These are phyloP conservation scores for Myotis yumanensis DNA, from an alignment of 2,113 vertebrate species.

Conservation along the genomic window DNA sequence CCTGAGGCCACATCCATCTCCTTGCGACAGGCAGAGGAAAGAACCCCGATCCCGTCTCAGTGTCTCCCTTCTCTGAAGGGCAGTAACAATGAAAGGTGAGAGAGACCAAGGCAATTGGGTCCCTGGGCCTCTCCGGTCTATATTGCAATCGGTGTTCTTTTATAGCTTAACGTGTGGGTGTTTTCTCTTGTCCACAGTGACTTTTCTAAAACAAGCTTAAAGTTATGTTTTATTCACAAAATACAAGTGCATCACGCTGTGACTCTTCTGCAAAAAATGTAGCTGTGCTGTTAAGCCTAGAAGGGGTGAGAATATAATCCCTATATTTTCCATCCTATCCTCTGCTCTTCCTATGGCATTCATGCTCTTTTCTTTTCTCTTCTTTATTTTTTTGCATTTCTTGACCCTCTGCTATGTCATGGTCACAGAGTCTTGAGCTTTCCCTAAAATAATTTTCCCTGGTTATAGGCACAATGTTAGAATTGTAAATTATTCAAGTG, in stretches of 20 bases:
- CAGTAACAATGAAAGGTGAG: conserved; percentile 71
- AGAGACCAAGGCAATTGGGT: conserved; percentile 53
- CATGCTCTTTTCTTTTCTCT: background rate
- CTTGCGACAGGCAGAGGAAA: conserved; percentile 59
- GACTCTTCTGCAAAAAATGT: conserved; percentile 19
- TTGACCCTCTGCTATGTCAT: background rate
- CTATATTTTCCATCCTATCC: background rate
- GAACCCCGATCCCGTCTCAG: conserved; percentile 51
- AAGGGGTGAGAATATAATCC: background rate
- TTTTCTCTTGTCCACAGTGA: background rate
- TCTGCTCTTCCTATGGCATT: background rate
- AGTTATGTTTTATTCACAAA: conserved; percentile 19
- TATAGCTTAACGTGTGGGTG: background rate
- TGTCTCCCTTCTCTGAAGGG: conserved; percentile 70
- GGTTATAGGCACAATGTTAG: background rate
- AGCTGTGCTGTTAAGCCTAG: background rate
- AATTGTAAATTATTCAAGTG: background rate
- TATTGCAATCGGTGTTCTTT: background rate
- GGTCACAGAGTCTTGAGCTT: background rate
- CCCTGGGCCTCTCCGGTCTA: background rate
- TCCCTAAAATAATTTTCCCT: background rate
- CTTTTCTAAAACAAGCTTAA: conserved; percentile 45
- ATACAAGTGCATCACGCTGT: background rate
- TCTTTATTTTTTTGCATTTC: background rate
- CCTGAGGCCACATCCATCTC: conserved; percentile 57